phyloP scores from a whole-genome alignment of 1,140 invertebrate genomes.

The Nebria ingens region DNA sequence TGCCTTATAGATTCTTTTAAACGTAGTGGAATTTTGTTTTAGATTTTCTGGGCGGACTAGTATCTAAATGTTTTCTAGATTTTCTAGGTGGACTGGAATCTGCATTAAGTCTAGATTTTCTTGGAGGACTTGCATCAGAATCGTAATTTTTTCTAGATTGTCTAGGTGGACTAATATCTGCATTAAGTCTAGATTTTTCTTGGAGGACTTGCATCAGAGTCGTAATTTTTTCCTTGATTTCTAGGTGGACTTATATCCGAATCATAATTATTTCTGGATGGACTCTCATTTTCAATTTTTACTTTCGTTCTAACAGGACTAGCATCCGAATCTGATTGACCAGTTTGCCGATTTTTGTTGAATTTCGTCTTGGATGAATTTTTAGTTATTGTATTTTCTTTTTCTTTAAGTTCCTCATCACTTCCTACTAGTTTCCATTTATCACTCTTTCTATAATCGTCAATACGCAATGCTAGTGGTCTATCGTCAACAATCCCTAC shows the following conservation, averaged over 20 bases:
- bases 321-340: conserved; percentile 25
- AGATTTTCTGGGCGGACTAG: conserved; percentile 22
- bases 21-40: too few species aligned
- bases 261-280: conserved; percentile 23
- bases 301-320: conserved; percentile 30
- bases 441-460: conserved; percentile 49
- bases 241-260: conserved; percentile 14
- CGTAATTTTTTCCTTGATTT: conserved; percentile 17
- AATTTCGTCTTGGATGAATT: conserved; percentile 12
- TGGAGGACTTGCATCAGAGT: conserved; percentile 28
- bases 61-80: conserved; percentile 13
- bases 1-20: too few species aligned
- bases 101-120: conserved; percentile 13
- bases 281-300: conserved; percentile 24
- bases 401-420: conserved; percentile 21
- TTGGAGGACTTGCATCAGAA: conserved; percentile 25
- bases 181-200: conserved; percentile 20
- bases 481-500: conserved; percentile 85
- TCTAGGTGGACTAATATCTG: conserved; percentile 22
- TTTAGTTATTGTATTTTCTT: conserved; percentile 14
- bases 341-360: conserved; percentile 12
- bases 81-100: conserved; percentile 22
- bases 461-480: conserved; percentile 52
- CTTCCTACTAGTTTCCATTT: conserved; percentile 62
- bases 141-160: conserved; percentile 22